Evolutionary conservation across 2,113 vertebrate genomes (phyloP).

Genomic region (Perca schrenkii): DNA sequence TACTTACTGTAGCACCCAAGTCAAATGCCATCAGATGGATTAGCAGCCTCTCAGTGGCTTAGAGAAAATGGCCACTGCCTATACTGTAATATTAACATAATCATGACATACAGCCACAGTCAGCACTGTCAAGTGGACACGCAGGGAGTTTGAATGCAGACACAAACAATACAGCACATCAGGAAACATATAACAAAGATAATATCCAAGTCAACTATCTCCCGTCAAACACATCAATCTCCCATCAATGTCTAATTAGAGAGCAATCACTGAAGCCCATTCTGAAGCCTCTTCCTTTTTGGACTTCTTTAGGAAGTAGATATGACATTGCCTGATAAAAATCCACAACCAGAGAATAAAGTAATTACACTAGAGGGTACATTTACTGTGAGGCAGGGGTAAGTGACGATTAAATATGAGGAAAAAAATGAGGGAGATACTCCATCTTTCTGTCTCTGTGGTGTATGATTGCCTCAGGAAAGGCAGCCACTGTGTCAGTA

Average conservation of each 20-base stretch:
- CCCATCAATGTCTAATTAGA: slow-evolving; percentile 9
- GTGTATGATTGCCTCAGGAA: slow-evolving; percentile 23
- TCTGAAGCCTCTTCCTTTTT: not conserved
- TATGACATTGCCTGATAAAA: not conserved
- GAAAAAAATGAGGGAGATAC: slow-evolving; percentile 4
- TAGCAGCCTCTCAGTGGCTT: not conserved
- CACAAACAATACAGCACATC: not conserved
- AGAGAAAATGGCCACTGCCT: not conserved
- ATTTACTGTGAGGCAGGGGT: not conserved
- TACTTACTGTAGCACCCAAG: not conserved
- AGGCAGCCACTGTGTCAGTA: slow-evolving; percentile 25
- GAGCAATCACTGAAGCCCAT: not conserved
- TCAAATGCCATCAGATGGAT: not conserved
- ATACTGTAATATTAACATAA: not conserved
- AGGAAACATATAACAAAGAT: not conserved
- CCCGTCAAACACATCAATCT: not conserved
- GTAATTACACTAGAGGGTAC: not conserved
- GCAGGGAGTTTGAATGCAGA: not conserved
- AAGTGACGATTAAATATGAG: not conserved
- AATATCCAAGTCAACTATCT: not conserved
- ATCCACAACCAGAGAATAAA: not conserved
- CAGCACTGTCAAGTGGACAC: not conserved
- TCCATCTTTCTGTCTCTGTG: slow-evolving; percentile 27
- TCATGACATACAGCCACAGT: not conserved
- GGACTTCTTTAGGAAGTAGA: not conserved